A percentile compares a stretch with the other conserved stretches of the same genome.
phyloP scores from a whole-genome alignment of 1,140 invertebrate species.

The Acromyrmex echinatior region DNA sequence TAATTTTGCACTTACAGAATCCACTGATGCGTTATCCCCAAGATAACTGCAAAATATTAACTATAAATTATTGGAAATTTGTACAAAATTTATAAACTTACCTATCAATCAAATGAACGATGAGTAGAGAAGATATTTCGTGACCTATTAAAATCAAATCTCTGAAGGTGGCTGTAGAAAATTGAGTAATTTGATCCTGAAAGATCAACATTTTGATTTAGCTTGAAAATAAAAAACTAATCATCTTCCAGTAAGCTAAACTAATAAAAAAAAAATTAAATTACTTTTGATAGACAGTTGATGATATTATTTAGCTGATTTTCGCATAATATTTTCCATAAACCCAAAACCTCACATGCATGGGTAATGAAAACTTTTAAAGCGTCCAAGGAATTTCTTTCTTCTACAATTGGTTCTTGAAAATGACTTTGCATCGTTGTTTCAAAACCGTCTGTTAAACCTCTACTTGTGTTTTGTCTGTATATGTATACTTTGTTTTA shows the following conservation, averaged over 20 bases:
- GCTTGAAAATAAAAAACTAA: constrained; percentile 11
- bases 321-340: constrained; percentile 98
- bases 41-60: constrained; percentile 90
- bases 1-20: constrained; percentile 95
- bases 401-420: constrained; percentile 88
- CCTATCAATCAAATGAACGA: constrained; percentile 92
- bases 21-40: constrained; percentile 97
- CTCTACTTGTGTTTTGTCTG: constrained; percentile 76
- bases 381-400: constrained; percentile 92
- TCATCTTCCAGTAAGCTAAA: neutral
- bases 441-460: constrained; percentile 83
- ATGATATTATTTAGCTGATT: constrained; percentile 96
- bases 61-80: constrained; percentile 45
- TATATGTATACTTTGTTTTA: constrained; percentile 34
- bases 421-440: constrained; percentile 78
- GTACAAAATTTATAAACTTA: constrained; percentile 62
- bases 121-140: constrained; percentile 92
- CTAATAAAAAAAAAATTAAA: neutral
- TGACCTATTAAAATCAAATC: constrained; percentile 95
- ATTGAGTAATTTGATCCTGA: constrained; percentile 89
- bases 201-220: constrained; percentile 49
- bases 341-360: constrained; percentile 95
- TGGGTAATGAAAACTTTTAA: constrained; percentile 93
- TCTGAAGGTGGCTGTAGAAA: constrained; percentile 90
- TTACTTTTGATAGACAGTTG: constrained; percentile 85